These are phyloP conservation scores for Pelochelys cantorii DNA, from an alignment of 2,797 vertebrate genomes.

Conservation along the genomic window DNA sequence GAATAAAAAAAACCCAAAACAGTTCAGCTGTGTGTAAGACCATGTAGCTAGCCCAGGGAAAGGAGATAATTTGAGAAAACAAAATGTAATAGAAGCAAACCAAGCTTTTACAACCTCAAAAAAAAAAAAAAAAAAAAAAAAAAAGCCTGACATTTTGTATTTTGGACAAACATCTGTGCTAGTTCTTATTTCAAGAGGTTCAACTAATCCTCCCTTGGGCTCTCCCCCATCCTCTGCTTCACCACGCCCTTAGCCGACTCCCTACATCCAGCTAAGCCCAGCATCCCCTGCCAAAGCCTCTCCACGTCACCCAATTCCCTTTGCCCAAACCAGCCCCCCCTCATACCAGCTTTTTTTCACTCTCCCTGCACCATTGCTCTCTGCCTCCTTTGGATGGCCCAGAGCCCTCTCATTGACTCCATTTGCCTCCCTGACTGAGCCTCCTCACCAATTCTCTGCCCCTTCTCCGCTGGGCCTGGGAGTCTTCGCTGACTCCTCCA, in stretches of 20 bases:
- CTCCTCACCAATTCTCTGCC: background rate
- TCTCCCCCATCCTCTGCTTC: background rate
- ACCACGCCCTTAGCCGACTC: background rate
- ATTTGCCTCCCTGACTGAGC: accelerated
- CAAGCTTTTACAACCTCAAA: background rate
- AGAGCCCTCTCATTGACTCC: background rate
- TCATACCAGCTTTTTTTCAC: background rate
- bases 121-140: background rate
- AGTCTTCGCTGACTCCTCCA: background rate
- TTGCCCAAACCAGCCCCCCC: background rate
- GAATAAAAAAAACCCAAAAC: background rate
- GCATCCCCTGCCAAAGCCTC: background rate
- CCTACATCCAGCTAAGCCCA: background rate
- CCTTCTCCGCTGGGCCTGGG: accelerated
- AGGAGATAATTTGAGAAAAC: slow-evolving; percentile 35
- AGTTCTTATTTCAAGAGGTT: background rate
- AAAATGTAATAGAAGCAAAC: slow-evolving; percentile 28
- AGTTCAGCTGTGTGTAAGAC: background rate
- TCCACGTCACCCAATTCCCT: background rate
- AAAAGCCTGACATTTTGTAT: background rate
- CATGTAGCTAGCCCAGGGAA: background rate
- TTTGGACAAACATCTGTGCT: background rate
- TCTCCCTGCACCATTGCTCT: background rate
- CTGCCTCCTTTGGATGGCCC: background rate
- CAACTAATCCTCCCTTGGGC: background rate